A percentile compares a stretch with the other conserved stretches of the same genome.
Evolutionary conservation across 2,888 invertebrate genomes (phyloP).

Genomic region (Apeira syringaria): DNA sequence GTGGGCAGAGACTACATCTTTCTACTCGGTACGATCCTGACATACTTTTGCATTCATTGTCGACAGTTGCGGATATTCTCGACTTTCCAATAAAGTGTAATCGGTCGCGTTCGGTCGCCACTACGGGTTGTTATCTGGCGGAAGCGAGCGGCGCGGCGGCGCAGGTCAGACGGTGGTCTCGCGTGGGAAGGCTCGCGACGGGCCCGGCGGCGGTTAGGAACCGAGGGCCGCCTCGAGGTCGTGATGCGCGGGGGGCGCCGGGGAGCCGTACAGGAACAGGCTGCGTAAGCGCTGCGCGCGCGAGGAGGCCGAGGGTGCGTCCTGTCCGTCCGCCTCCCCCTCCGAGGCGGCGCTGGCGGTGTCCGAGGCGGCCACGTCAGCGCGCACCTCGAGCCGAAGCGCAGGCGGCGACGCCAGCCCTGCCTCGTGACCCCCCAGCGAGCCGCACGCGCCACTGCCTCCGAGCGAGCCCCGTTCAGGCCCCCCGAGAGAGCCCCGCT

Average conservation of each 20-base stretch:
- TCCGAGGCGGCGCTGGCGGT: conserved; percentile 53
- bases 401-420: conserved; percentile 48
- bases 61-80: too few species aligned
- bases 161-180: too few species aligned
- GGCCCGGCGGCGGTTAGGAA: neutral
- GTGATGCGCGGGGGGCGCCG: conserved; percentile 47
- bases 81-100: too few species aligned
- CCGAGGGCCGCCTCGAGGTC: conserved; percentile 49
- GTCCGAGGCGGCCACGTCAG: conserved; percentile 61
- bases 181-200: too few species aligned
- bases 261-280: conserved; percentile 71
- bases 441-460: conserved; percentile 48
- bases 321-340: conserved; percentile 46
- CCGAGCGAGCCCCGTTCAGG: too few species aligned
- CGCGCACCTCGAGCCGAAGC: conserved; percentile 60
- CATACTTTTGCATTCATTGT: too few species aligned
- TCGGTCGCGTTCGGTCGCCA: neutral
- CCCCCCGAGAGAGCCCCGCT: conserved; percentile 13
- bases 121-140: neutral
- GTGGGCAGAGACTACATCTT: too few species aligned
- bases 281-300: conserved; percentile 60
- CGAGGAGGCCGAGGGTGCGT: conserved; percentile 59
- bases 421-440: conserved; percentile 60
- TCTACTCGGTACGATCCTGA: too few species aligned
- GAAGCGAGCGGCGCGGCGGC: conserved; percentile 1